Base-by-base conservation (phyloP, 2,888 invertebrate genomes). In the Rhodophaea formosa region DNA sequence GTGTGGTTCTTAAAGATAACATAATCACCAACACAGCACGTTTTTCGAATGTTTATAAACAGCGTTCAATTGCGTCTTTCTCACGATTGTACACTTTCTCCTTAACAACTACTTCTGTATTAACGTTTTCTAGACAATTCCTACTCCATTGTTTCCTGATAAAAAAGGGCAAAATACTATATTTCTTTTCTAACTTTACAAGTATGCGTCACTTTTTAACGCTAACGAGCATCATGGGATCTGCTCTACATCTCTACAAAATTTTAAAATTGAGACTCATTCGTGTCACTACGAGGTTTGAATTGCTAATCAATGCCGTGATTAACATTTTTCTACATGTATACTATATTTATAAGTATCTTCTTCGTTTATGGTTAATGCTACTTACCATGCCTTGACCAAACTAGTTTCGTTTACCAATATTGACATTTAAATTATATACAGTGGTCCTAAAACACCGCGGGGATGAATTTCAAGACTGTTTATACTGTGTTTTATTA, bases 41-140 rank as follows among this genome's bases (percentile, higher is more conserved):
- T 56, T 32, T 39, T 44, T 51, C 58, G 60, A 61, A 35, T 59
- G 62, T 73, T 64, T 66, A 55, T 64, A 68, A 66, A 71, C 70
- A 71, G 70, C 68, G 60, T 46, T 59, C 56, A 47, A 53, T 53
- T 58, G 56, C 52, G 59, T 56, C 44, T 64, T 68, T 79, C 79
- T 62, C 79, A 74, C 73, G 64, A 64, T 69, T 69, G 64, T 52
- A 57, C 65, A 66, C 73, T 73, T 76, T 77, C 73, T 63, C 59
- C 57, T 58, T 60, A 57, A 58, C 52, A 64, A 15, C 12, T 44
- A 61, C 54, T 61, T 62, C 64, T 57, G 59, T 56, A 51, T 60
- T 51, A 51, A 12, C 32, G 35, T 51, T 62, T 58, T 64, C 56
- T 59, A 61, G 59, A 58, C 56, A 43, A 59, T 59, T 51, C 53